Conservation (phyloP, 2,797 vertebrate genomes). For the Momotus momota region DNA sequence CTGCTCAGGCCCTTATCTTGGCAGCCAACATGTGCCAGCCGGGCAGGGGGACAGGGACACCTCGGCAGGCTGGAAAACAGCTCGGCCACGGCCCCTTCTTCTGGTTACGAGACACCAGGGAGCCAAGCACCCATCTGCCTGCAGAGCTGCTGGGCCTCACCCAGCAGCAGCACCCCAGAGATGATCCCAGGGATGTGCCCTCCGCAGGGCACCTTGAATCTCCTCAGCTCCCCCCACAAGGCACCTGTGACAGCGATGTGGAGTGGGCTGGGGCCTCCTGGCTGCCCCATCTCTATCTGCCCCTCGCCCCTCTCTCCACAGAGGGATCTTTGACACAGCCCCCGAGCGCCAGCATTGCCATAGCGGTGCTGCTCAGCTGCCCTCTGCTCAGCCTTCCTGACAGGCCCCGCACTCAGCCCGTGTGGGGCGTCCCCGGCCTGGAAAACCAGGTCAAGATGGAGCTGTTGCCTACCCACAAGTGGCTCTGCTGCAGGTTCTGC, state of each 20-base stretch:
- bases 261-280: not conserved
- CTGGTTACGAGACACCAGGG: rapidly evolving
- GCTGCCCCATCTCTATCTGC: not conserved
- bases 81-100: not conserved
- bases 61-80: not conserved
- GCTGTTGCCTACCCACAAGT: rapidly evolving
- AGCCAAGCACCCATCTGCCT: not conserved
- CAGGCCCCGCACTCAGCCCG: rapidly evolving
- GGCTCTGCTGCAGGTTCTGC: not conserved
- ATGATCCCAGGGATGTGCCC: not conserved
- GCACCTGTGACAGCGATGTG: rapidly evolving
- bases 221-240: not conserved
- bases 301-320: not conserved
- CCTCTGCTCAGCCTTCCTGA: rapidly evolving
- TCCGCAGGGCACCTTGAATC: not conserved
- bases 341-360: rapidly evolving
- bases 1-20: rapidly evolving
- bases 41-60: not conserved
- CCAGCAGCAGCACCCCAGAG: not conserved
- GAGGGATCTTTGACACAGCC: too few relatives aligned
- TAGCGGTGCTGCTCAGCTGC: rapidly evolving
- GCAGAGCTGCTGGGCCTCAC: not conserved
- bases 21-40: not conserved
- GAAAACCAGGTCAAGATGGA: not conserved
- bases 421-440: not conserved